These are phyloP conservation scores for Pseudococcus jackbeardsleyi DNA, from an alignment of 2,888 invertebrate species.

Conservation along the genomic window DNA sequence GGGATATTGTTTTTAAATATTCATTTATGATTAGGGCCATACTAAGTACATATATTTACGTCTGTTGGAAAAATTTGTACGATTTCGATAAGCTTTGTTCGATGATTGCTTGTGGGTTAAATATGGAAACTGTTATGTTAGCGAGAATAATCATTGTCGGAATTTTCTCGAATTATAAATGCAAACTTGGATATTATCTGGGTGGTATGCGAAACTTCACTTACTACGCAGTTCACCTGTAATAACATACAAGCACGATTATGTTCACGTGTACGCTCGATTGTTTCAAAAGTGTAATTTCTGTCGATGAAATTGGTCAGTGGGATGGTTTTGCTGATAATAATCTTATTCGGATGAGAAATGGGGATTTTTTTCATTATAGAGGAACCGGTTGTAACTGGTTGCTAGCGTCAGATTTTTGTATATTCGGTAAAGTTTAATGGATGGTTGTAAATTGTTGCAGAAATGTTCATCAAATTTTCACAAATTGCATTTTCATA, in stretches of 20 bases:
- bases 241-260: not conserved
- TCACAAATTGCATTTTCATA: too few relatives aligned
- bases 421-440: not conserved
- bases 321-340: not conserved
- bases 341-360: not conserved
- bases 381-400: slow-evolving; percentile 2
- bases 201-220: slow-evolving; percentile 2
- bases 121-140: not conserved
- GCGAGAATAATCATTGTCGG: not conserved
- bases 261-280: slow-evolving; percentile 7
- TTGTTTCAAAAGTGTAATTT: not conserved
- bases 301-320: not conserved
- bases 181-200: not conserved
- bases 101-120: not conserved
- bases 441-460: too few relatives aligned
- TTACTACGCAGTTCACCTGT: slow-evolving; percentile 13
- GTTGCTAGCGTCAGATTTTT: not conserved
- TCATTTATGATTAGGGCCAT: not conserved
- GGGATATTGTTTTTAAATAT: not conserved
- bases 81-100: not conserved
- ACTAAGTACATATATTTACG: not conserved
- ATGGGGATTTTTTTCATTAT: not conserved
- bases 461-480: too few relatives aligned
- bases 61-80: not conserved
- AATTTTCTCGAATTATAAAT: slow-evolving; percentile 16